phyloP scores from a whole-genome alignment of 2,888 invertebrate species.

The Drosophila testacea region DNA sequence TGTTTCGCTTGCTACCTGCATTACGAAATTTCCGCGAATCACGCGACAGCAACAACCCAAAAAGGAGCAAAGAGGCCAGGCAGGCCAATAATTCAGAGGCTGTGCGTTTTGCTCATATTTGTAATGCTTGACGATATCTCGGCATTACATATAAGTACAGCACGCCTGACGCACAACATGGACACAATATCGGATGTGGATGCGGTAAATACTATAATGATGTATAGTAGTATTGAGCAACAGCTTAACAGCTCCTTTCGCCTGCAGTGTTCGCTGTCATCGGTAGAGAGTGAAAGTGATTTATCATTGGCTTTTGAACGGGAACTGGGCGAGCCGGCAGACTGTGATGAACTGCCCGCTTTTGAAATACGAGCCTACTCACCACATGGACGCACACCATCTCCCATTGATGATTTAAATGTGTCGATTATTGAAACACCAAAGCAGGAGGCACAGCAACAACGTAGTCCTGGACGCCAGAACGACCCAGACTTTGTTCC shows the following conservation, averaged over 20 bases:
- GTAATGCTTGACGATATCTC: conserved; percentile 53
- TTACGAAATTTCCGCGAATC: conserved; percentile 15
- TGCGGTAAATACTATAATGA: conserved; percentile 55
- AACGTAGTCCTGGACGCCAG: conserved; percentile 35
- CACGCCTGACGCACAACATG: conserved; percentile 51
- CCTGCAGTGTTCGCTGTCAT: conserved; percentile 79
- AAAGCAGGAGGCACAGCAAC: conserved; percentile 37
- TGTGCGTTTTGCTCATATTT: conserved; percentile 24
- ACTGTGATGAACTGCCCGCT: conserved; percentile 82
- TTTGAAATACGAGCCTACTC: conserved; percentile 83
- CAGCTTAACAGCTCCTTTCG: conserved; percentile 64
- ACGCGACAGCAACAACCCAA: conserved; percentile 8
- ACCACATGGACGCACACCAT: conserved; percentile 82
- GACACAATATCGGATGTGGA: conserved; percentile 51
- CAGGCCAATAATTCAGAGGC: conserved; percentile 11
- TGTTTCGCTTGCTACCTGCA: conserved; percentile 44
- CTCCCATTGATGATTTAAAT: conserved; percentile 80
- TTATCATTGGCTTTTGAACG: conserved; percentile 79
- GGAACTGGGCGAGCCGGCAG: conserved; percentile 64
- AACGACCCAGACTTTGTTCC: conserved; percentile 80
- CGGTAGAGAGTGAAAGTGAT: conserved; percentile 81
- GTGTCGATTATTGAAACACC: conserved; percentile 59
- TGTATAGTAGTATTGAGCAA: conserved; percentile 42
- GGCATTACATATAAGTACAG: conserved; percentile 49
- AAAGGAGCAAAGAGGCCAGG: conserved; percentile 8